These are phyloP conservation scores for Epizoanthus rinbou DNA, from an alignment of 92 coral and sea anemone species.

Conservation along the genomic window DNA sequence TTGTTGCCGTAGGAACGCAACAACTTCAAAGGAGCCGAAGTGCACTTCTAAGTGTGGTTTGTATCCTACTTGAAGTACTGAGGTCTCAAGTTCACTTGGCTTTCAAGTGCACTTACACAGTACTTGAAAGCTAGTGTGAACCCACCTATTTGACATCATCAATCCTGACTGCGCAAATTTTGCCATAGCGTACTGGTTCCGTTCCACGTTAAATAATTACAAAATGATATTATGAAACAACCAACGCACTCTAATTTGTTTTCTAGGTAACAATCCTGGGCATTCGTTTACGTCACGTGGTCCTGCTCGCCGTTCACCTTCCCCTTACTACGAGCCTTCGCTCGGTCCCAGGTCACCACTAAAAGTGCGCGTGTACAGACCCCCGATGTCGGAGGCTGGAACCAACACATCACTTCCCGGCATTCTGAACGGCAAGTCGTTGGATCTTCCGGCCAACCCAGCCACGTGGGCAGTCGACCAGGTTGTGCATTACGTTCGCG, in stretches of 20 bases:
- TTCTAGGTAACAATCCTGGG: slow-evolving; percentile 1
- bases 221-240: too few relatives aligned
- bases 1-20: too few relatives aligned
- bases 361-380: slow-evolving; percentile 40
- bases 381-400: slow-evolving; percentile 71
- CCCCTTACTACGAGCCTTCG: slow-evolving; percentile 7
- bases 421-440: slow-evolving; percentile 86
- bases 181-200: not conserved
- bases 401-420: slow-evolving; percentile 98
- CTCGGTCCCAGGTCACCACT: not conserved
- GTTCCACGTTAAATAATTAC: too few relatives aligned
- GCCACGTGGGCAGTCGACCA: slow-evolving; percentile 91
- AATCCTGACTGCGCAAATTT: too few relatives aligned
- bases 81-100: too few relatives aligned
- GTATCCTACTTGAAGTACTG: too few relatives aligned
- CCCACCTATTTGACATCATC: too few relatives aligned
- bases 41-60: too few relatives aligned
- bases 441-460: slow-evolving; percentile 92
- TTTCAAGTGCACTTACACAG: too few relatives aligned
- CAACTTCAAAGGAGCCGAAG: too few relatives aligned
- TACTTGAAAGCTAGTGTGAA: too few relatives aligned
- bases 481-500: slow-evolving; percentile 83
- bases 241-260: not conserved
- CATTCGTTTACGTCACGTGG: slow-evolving; percentile 12
- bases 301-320: slow-evolving; percentile 15